Percentiles rank a stretch among this genome's conserved stretches.
phyloP scores from a whole-genome alignment of 2,888 invertebrate species.

The Morpho deidamia region DNA sequence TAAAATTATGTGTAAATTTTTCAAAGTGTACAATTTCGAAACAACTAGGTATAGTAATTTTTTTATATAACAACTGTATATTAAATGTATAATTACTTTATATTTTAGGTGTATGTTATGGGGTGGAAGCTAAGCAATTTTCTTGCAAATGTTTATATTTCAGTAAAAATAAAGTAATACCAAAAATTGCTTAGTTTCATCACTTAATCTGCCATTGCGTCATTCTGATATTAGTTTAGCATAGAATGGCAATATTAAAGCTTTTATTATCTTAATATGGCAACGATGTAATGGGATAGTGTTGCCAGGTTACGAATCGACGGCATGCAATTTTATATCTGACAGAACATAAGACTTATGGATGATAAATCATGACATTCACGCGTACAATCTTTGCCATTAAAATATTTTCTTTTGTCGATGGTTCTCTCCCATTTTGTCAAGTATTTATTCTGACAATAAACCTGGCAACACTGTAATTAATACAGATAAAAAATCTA shows the following conservation, averaged over 20 bases:
- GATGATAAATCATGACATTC: background rate
- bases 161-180: background rate
- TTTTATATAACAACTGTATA: conserved; percentile 11
- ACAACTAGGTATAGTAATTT: background rate
- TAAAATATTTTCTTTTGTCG: conserved; percentile 6
- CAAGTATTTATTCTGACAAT: conserved; percentile 19
- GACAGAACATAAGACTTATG: background rate
- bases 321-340: conserved; percentile 1
- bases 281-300: conserved; percentile 13
- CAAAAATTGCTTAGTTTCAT: conserved; percentile 26
- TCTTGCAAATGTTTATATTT: conserved; percentile 5
- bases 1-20: background rate
- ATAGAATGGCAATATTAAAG: conserved; percentile 37
- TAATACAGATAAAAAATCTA: conserved; percentile 13
- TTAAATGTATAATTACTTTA: conserved; percentile 15
- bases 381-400: background rate
- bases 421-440: conserved; percentile 4
- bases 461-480: conserved; percentile 24
- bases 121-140: conserved; percentile 20
- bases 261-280: conserved; percentile 32
- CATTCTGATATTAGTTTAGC: conserved; percentile 48
- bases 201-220: conserved; percentile 26
- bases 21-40: background rate
- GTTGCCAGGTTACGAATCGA: conserved; percentile 17
- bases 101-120: conserved; percentile 10